Conservation (phyloP, 2,113 vertebrate species). For the Megaleporinus macrocephalus region DNA sequence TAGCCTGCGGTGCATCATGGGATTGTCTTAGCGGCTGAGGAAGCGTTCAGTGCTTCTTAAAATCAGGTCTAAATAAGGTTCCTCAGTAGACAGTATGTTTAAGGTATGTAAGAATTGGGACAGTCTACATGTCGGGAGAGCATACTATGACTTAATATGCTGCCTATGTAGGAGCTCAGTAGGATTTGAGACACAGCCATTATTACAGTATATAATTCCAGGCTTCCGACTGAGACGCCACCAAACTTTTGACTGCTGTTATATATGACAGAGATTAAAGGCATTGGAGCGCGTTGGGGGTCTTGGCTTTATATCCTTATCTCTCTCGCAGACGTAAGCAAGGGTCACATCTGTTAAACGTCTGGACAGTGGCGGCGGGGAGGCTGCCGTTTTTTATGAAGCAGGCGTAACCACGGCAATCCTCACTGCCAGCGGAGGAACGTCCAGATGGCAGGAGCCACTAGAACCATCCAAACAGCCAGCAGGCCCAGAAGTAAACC, state of each 20-base stretch:
- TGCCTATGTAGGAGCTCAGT: too few relatives aligned
- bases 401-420: constrained; percentile 28
- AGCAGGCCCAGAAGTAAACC: constrained; percentile 39
- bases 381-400: constrained; percentile 43
- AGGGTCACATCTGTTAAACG: constrained; percentile 41
- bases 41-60: too few relatives aligned
- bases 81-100: too few relatives aligned
- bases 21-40: too few relatives aligned
- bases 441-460: constrained; percentile 49
- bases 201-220: too few relatives aligned
- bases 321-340: not conserved
- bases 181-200: too few relatives aligned
- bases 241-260: constrained; percentile 1
- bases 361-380: constrained; percentile 7
- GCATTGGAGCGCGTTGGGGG: not conserved
- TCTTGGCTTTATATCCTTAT: not conserved
- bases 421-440: constrained; percentile 10
- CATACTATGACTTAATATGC: too few relatives aligned
- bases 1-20: too few relatives aligned
- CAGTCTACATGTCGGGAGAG: too few relatives aligned
- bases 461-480: constrained; percentile 29
- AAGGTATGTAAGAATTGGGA: too few relatives aligned
- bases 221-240: too few relatives aligned
- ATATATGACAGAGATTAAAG: constrained; percentile 10
- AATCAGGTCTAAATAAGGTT: too few relatives aligned